Evolutionary conservation across 1,140 invertebrate genomes (phyloP), one percentile per base, ranked within the genome.

Genomic region (Dufourea novaeangliae): DNA sequence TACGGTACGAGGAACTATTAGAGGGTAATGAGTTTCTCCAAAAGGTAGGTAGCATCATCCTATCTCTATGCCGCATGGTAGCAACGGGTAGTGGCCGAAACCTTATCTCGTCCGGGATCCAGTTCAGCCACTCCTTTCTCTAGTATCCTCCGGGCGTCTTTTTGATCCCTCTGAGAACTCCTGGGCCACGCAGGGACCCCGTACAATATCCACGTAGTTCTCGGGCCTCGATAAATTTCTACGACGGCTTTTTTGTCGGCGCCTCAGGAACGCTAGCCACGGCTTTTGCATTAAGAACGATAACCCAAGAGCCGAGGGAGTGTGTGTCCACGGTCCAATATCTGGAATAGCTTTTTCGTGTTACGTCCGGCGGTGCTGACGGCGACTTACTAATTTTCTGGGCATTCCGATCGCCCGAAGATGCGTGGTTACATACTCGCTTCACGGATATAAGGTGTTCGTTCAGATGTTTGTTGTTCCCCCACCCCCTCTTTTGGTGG

Each of bases 1-100:
- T 68, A 68, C 57, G 71, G 85, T 89, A 91, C 83, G 85, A 79
- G 66, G 74, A 88, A 88, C 87, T 87, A 91, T 92, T 91, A 91
- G 83, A 83, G 79, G 75, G 82, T 89, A 88, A 90, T 88, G 87
- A 90, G 84, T 77, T 87, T 83, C 70, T 72, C 50, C 57, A 52
- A 63, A 71, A 78, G 77, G 46, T 50, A 77, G 77, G n/a, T n/a
- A n/a, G n/a, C n/a, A n/a, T n/a, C 82, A 80, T 81, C 72, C 84
- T 88, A 82, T 86, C 83, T 80, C 78, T 80, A 80, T 67, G 64
- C 80, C 79, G 59, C 59, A 80, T 74, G 69, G 73, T 84, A 86
- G 85, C 80, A 87, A n/a, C n/a, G 89, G 86, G 90, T 91, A 88
- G 90, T 89, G 63, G 75, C 67, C 82, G 77, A 17, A 59, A 74